Conservation (phyloP, 2,797 vertebrate genomes). For the Catostomus latipinnis region DNA sequence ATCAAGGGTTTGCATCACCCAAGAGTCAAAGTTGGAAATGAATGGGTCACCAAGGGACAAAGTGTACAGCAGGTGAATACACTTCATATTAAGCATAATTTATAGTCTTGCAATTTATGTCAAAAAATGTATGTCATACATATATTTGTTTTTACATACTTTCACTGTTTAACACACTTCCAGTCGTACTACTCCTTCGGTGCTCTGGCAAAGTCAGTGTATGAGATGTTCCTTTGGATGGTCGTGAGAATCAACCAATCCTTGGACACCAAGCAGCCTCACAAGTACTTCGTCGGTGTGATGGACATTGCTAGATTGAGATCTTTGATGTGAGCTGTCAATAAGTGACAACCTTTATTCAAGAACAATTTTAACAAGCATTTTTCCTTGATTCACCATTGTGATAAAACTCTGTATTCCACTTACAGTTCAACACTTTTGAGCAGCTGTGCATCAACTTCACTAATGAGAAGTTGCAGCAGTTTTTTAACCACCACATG, state of each 20-base stretch:
- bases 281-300: constrained; percentile 83
- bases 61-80: constrained; percentile 84
- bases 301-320: constrained; percentile 81
- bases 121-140: background rate
- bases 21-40: constrained; percentile 89
- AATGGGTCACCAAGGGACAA: constrained; percentile 91
- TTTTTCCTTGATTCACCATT: background rate
- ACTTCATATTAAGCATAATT: background rate
- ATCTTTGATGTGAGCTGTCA: constrained; percentile 83
- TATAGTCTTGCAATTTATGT: background rate
- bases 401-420: background rate
- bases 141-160: background rate
- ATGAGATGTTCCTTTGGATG: constrained; percentile 89
- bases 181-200: constrained; percentile 82
- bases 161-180: background rate
- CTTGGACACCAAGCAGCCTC: constrained; percentile 81
- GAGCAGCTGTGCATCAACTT: constrained; percentile 83
- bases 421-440: background rate
- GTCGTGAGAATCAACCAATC: constrained; percentile 81
- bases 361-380: constrained; percentile 82
- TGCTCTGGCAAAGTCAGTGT: constrained; percentile 86
- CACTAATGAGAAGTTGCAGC: constrained; percentile 70
- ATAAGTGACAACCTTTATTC: constrained; percentile 63
- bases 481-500: constrained; percentile 64
- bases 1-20: constrained; percentile 89